Base-by-base conservation (phyloP, 30 jellyfish, hydroid and myxozoan species). In the Cassiopea xamachana region DNA sequence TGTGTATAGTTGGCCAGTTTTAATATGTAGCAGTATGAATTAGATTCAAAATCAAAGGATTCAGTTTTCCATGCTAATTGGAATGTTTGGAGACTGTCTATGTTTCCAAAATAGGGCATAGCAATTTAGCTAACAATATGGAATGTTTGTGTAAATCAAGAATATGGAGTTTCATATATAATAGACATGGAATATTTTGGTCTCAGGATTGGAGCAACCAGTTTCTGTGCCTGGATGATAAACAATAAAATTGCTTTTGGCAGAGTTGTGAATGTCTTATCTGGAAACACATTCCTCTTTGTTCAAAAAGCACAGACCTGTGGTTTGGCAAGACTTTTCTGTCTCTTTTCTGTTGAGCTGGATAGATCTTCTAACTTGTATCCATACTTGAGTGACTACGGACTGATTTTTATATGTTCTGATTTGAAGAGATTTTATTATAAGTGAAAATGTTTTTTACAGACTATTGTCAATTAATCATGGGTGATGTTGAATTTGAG, bases 401-500 rank as follows among this genome's bases (percentile, higher is more conserved):
- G 12, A 10, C 7, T 55, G 12, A 3, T 55, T 3, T 55, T 10
- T 3, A 10, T 6, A 55, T 55, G 12, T 6, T 3, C 64, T 55
- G 12, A 6, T 3, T 6, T 55, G 12, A 6, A 55, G 7, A 3
- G 64, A 10, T 55, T 6, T 55, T 55, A 55, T 6, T 55, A 55
- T 10, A 3, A 55, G 7, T 55, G 12, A 55, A 55, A 3, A 55
- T 55, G 64, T 10, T n/a, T 17, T 71, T 71, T 18, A 8, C 80
- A 71, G 80, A 71, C 17, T 43, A 10, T 27, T 18, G 16, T 55
- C 8, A 2, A 19, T 18, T 55, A 71, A 43, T 8, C 10, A 91
- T 86, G 94, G 94, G 93, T 46, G 96, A 92, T 82, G 94, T 93
- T 71, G 98, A 93, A 27, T 93, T 93, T 88, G 98, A 93, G 67